Percentiles rank a stretch among this genome's conserved stretches.
phyloP scores from a whole-genome alignment of 2,797 vertebrate species.

The Phyllotis vaccarum region DNA sequence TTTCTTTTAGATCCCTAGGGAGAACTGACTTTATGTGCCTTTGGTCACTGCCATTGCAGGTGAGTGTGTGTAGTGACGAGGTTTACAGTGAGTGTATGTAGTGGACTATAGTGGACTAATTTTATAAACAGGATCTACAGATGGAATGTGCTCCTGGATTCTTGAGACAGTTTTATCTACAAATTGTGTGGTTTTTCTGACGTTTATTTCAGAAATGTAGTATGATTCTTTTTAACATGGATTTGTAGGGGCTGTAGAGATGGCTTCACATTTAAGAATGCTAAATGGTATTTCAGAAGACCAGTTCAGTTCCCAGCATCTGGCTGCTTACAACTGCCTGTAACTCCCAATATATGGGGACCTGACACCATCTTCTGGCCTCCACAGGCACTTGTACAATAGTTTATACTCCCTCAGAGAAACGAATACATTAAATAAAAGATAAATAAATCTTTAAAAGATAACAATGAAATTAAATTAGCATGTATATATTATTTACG shows the following conservation, averaged over 20 bases:
- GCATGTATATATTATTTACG: constrained; percentile 39
- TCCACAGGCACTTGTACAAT: not conserved
- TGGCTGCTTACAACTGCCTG: not conserved
- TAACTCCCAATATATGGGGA: not conserved
- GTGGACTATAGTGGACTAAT: not conserved
- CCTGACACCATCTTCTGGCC: not conserved
- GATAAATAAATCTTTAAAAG: not conserved
- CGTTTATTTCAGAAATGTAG: constrained; percentile 48
- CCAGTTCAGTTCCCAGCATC: not conserved
- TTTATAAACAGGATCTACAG: not conserved
- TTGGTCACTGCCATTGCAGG: not conserved
- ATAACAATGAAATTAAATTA: not conserved
- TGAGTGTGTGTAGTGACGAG: not conserved
- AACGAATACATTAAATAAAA: not conserved
- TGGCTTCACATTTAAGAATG: not conserved
- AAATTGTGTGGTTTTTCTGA: constrained; percentile 46
- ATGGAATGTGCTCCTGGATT: not conserved
- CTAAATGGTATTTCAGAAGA: not conserved
- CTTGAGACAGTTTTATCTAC: constrained; percentile 11
- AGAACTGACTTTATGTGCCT: not conserved
- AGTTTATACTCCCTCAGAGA: not conserved
- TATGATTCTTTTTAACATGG: constrained; percentile 34
- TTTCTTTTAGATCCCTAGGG: not conserved
- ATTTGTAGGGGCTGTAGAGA: not conserved
- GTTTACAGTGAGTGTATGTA: not conserved